phyloP scores from a whole-genome alignment of 2,113 vertebrate species.

The Montifringilla adamsi region DNA sequence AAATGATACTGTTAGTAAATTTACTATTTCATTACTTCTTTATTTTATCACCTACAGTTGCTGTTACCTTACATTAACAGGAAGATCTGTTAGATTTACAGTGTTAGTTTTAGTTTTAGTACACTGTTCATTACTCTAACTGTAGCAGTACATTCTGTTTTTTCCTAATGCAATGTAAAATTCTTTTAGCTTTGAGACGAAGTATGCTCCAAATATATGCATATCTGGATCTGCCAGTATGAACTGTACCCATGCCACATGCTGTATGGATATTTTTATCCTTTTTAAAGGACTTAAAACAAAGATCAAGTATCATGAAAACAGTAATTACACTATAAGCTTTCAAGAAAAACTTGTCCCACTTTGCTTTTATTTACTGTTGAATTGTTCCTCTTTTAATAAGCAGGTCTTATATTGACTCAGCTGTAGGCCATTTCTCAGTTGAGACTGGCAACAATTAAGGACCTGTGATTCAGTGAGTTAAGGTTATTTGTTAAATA shows the following conservation, averaged over 20 bases:
- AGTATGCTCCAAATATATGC: neutral
- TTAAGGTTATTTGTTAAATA: constrained; percentile 4
- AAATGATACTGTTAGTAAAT: neutral
- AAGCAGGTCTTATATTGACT: neutral
- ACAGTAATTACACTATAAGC: neutral
- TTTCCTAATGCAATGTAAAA: neutral
- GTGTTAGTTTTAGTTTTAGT: neutral
- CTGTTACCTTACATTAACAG: neutral
- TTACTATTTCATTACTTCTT: neutral
- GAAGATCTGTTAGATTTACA: neutral
- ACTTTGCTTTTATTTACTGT: neutral
- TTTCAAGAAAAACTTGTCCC: neutral
- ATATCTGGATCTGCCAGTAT: neutral
- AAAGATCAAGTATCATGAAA: neutral
- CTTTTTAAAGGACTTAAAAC: neutral
- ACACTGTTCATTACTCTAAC: neutral
- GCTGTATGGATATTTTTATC: neutral
- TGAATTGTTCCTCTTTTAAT: neutral
- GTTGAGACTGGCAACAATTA: neutral
- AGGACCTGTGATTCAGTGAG: neutral
- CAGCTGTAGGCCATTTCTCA: neutral
- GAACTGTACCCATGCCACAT: neutral
- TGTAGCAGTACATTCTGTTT: neutral
- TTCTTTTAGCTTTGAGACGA: neutral
- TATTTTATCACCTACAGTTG: neutral